Conservation (phyloP, 2,888 invertebrate species). For the Tipula lateralis region DNA sequence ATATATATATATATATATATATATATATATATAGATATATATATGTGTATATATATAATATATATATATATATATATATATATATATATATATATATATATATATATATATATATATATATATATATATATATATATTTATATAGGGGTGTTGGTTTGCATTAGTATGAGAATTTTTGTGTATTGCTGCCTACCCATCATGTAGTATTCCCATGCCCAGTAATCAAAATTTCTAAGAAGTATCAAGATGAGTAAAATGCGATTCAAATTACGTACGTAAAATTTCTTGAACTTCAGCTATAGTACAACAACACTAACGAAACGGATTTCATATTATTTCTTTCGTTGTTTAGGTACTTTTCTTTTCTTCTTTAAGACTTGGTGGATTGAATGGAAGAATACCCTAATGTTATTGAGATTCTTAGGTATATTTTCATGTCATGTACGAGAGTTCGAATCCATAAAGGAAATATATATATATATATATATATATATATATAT, state of each 20-base stretch:
- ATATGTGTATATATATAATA: no score
- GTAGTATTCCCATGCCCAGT: conserved; percentile 11
- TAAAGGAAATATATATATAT: neutral
- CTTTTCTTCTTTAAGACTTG: neutral
- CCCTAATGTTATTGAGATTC: neutral
- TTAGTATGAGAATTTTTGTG: neutral
- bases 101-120: no score
- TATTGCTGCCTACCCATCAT: neutral
- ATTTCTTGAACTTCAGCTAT: conserved; percentile 1
- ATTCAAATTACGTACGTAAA: conserved; percentile 24
- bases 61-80: no score
- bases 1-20: no score
- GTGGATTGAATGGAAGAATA: neutral
- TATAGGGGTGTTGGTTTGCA: neutral
- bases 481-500: neutral
- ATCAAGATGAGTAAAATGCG: conserved; percentile 16
- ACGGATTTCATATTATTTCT: neutral
- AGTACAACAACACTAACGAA: neutral
- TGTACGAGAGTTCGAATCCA: conserved; percentile 1
- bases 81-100: no score
- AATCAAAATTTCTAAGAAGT: neutral
- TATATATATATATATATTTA: neutral
- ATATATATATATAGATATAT: no score
- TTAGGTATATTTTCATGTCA: conserved; percentile 19
- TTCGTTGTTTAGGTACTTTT: neutral